phyloP scores from a whole-genome alignment of 2,888 invertebrate species.

The Drymonia ruficornis region DNA sequence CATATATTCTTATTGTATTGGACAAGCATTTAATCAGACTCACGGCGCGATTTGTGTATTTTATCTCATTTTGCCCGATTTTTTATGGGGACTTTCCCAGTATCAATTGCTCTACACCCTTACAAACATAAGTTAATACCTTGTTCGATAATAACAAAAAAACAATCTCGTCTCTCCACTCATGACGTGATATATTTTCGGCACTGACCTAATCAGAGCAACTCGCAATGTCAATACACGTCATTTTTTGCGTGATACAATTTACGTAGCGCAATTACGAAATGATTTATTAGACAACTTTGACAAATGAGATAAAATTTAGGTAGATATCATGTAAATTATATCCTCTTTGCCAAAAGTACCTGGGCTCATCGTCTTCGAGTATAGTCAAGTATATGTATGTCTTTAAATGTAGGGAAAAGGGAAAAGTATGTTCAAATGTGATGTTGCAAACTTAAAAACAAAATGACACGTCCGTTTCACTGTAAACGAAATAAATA shows the following conservation, averaged over 20 bases:
- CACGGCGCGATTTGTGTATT: neutral
- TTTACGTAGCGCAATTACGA: slow-evolving; percentile 15
- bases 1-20: no score
- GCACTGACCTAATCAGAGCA: slow-evolving; percentile 38
- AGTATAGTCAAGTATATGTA: no score
- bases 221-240: slow-evolving; percentile 34
- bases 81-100: neutral
- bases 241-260: slow-evolving; percentile 29
- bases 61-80: neutral
- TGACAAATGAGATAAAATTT: slow-evolving; percentile 20
- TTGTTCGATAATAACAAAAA: slow-evolving; percentile 8
- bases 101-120: neutral
- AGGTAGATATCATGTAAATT: no score
- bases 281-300: no score
- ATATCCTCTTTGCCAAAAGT: no score
- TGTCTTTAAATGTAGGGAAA: no score
- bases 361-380: no score
- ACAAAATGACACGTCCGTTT: neutral
- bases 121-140: neutral
- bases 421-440: no score
- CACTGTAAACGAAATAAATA: neutral
- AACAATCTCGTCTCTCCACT: slow-evolving; percentile 13
- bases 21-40: no score
- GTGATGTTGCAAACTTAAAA: no score
- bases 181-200: slow-evolving; percentile 29